These are phyloP conservation scores for Abramis brama DNA, from an alignment of 2,113 vertebrate species.

Conservation along the genomic window DNA sequence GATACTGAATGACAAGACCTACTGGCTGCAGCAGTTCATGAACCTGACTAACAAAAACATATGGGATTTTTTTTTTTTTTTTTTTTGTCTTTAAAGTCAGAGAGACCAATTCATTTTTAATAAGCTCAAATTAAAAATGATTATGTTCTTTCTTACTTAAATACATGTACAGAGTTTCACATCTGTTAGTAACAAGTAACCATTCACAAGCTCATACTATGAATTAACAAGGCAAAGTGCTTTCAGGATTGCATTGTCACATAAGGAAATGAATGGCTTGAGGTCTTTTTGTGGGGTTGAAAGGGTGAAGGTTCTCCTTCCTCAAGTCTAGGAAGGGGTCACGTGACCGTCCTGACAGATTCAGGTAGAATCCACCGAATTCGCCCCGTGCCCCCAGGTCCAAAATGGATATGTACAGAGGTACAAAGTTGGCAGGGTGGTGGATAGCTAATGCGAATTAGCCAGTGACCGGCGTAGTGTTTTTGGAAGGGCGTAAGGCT, in stretches of 20 bases:
- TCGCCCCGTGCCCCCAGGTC: conserved; percentile 64
- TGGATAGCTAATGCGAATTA: conserved; percentile 63
- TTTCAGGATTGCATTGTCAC: conserved; percentile 84
- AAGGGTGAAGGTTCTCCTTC: conserved; percentile 32
- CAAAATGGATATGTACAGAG: conserved; percentile 63
- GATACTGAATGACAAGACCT: conserved; percentile 84
- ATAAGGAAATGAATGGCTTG: conserved; percentile 78
- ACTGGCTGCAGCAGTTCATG: conserved; percentile 85
- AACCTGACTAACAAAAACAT: conserved; percentile 81
- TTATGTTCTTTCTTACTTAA: conserved; percentile 69
- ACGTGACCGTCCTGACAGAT: conserved; percentile 21
- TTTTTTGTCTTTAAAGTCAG: conserved; percentile 76
- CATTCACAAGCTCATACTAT: conserved; percentile 82
- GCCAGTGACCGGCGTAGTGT: conserved; percentile 64
- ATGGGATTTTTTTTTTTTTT: conserved; percentile 75
- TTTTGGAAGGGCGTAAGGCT: conserved; percentile 71
- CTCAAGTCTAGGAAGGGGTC: conserved; percentile 22
- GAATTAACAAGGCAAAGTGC: conserved; percentile 85
- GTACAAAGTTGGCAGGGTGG: conserved; percentile 60
- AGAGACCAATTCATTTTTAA: conserved; percentile 79
- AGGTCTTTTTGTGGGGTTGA: conserved; percentile 65
- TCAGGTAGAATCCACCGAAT: conserved; percentile 65
- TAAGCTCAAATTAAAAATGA: conserved; percentile 77
- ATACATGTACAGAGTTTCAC: conserved; percentile 77
- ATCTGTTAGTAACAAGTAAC: conserved; percentile 79